A percentile compares a stretch with the other conserved stretches of the same genome.
phyloP scores from a whole-genome alignment of 2,113 vertebrate genomes.

The Balaenoptera acutorostrata region DNA sequence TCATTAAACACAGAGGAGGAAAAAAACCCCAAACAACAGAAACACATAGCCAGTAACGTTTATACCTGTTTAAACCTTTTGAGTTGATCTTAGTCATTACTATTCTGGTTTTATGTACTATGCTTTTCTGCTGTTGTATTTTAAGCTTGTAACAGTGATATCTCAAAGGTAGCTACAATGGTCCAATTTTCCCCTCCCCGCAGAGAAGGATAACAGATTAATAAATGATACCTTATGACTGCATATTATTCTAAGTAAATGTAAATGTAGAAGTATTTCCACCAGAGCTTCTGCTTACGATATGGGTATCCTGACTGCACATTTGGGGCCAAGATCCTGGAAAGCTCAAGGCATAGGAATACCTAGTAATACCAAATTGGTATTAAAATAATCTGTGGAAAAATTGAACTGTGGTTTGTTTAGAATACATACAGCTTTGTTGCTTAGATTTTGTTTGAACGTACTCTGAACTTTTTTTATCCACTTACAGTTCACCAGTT shows the following conservation, averaged over 20 bases:
- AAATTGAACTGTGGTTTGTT: background rate
- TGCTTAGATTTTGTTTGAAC: background rate
- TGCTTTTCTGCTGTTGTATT: background rate
- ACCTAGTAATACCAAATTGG: background rate
- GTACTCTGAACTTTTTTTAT: background rate
- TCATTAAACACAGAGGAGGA: background rate
- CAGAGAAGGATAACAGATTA: background rate
- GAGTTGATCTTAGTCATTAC: background rate
- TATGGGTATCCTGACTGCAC: background rate
- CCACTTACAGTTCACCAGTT: background rate
- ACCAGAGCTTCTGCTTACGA: background rate
- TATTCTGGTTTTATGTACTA: background rate
- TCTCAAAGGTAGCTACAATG: background rate
- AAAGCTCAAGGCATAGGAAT: background rate
- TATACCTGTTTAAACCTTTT: background rate
- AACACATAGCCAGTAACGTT: background rate
- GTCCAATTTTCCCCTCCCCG: background rate
- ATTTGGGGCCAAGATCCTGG: background rate
- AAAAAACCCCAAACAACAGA: background rate
- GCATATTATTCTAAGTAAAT: background rate
- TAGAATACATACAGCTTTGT: background rate
- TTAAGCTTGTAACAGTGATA: constrained; percentile 21
- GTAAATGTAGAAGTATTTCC: background rate
- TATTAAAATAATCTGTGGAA: background rate
- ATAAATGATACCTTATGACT: background rate